Evolutionary conservation across 2,888 invertebrate genomes (phyloP).

Genomic region (Cyclophora albipunctata): DNA sequence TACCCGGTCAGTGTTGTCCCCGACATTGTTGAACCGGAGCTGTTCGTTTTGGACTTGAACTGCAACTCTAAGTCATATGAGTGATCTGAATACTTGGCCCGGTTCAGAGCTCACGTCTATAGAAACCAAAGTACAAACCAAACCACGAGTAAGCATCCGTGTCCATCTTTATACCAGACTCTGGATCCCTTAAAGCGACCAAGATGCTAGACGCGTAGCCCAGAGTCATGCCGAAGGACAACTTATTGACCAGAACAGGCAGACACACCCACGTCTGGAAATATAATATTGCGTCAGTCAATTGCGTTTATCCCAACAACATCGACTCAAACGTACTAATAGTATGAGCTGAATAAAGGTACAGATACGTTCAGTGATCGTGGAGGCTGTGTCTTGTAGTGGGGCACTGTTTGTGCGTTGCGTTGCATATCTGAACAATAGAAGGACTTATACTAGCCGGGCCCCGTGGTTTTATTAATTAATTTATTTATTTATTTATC

Average conservation of each 20-base stretch:
- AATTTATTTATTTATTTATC: too few relatives aligned
- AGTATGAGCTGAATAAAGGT: neutral
- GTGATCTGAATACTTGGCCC: neutral
- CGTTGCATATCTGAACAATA: too few relatives aligned
- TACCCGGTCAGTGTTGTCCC: too few relatives aligned
- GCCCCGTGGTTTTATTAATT: too few relatives aligned
- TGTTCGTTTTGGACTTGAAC: neutral
- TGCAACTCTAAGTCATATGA: neutral
- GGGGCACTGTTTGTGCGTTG: too few relatives aligned
- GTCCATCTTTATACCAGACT: conserved; percentile 44
- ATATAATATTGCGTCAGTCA: neutral
- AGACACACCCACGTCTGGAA: neutral
- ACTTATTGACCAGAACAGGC: conserved; percentile 35
- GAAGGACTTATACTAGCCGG: too few relatives aligned
- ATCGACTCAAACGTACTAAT: neutral
- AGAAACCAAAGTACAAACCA: conserved; percentile 29
- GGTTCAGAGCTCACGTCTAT: too few relatives aligned
- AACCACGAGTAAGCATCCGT: conserved; percentile 70
- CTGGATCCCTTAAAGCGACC: conserved; percentile 60
- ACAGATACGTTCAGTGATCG: too few relatives aligned
- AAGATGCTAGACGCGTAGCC: conserved; percentile 74
- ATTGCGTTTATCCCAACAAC: too few relatives aligned
- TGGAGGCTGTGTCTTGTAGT: too few relatives aligned
- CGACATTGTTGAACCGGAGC: too few relatives aligned
- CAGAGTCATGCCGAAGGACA: conserved; percentile 34